Evolutionary conservation across 2,113 vertebrate species (phyloP), one percentile per base, ranked within the genome.

Genomic region (Antennarius striatus): DNA sequence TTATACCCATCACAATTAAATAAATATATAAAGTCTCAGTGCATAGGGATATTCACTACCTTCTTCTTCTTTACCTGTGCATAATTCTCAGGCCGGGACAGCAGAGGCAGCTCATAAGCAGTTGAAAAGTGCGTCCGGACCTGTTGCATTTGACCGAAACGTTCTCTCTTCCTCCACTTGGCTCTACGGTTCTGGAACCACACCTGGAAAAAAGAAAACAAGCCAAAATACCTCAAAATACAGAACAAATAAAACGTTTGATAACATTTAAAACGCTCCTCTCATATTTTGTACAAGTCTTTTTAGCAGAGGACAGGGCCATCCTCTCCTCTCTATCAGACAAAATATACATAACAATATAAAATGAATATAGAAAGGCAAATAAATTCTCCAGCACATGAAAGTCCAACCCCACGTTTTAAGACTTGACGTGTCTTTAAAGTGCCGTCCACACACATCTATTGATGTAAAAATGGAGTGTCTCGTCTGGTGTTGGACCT

Each of bases 121-220:
- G 95, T 94, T 49, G 96, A 96, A 90, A 98, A 98, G 84, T 98
- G 96, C 8, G 95, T 97, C 52, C 96, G 94, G 60, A 98, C 96
- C 89, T 98, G 96, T 79, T 98, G 96, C 96, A 98, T 98, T 90
- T 98, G 96, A 6, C 96, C 96, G 0, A 98, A 98, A 10, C 96
- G 91, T 73, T 98, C 96, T 75, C 96, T 88, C 90, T 98, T 98
- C 79, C 96, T 94, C 96, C 96, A 98, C 71, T 98, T 98, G 0
- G 96, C 96, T 83, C 96, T 89, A 39, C 96, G 92, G 86, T 98
- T 98, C 90, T 98, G 96, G 81, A 98, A 98, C 96, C 96, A 98
- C 74, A 98, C 96, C 96, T 98, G 66, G 42, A 53, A 80, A 71
- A 22, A 22, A 22, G 54, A 71, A 78, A 75, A 48, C 40, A 52